These are phyloP conservation scores for Chloroceryle amazona DNA, from an alignment of 2,797 vertebrate genomes.

Conservation along the genomic window DNA sequence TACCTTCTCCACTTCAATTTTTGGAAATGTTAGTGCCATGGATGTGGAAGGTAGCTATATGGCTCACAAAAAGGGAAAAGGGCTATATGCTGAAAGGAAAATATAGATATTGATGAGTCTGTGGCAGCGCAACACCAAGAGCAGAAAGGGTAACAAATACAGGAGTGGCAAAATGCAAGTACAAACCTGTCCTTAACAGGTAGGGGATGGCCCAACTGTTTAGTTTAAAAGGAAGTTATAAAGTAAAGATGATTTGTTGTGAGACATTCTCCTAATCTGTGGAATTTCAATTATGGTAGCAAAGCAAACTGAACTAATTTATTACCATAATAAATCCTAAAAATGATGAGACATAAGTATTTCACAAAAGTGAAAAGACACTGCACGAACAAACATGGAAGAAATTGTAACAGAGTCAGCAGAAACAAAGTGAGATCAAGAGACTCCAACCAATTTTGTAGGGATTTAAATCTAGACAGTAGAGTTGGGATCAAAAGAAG, in stretches of 20 bases:
- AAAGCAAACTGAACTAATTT: neutral
- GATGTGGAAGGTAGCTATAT: neutral
- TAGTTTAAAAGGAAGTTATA: neutral
- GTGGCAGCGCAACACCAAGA: neutral
- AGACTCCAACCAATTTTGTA: neutral
- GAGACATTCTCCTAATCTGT: neutral
- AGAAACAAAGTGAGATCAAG: accelerated
- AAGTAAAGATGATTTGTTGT: neutral
- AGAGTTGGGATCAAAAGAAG: neutral
- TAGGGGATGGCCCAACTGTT: neutral
- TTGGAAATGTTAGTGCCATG: neutral
- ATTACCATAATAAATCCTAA: neutral
- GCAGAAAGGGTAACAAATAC: neutral
- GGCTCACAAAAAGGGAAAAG: neutral
- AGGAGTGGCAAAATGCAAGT: neutral
- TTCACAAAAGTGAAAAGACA: neutral
- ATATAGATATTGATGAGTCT: neutral
- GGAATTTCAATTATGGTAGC: neutral
- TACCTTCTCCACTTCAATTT: neutral
- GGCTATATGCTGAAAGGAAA: neutral
- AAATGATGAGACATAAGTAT: neutral
- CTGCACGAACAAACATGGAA: neutral
- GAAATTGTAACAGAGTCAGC: neutral
- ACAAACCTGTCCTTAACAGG: neutral
- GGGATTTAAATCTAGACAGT: neutral